Percentiles rank a stretch among this genome's conserved stretches.
Evolutionary conservation across 2,888 invertebrate species (phyloP).

Genomic region (Papilio demoleus): DNA sequence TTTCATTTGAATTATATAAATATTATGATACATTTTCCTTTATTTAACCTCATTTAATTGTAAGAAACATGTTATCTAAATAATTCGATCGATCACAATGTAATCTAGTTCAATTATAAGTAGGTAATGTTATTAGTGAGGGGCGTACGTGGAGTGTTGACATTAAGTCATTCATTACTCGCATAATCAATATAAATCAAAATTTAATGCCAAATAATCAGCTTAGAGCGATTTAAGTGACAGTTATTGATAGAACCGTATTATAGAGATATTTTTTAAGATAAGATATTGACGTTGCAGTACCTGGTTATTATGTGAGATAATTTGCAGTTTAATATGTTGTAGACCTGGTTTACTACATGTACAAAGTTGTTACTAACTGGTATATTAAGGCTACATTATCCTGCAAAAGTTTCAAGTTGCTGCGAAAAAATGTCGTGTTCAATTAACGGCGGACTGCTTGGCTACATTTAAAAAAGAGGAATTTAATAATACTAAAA

Average conservation of each 20-base stretch:
- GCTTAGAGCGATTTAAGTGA: constrained; percentile 60
- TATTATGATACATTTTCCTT: no score
- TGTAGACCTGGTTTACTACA: neutral
- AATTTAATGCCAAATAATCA: constrained; percentile 64
- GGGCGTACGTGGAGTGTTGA: constrained; percentile 44
- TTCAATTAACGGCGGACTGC: no score
- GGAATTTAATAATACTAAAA: no score
- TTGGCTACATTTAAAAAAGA: no score
- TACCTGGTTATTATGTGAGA: neutral
- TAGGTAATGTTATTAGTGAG: constrained; percentile 44
- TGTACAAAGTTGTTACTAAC: no score
- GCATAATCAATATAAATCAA: constrained; percentile 64
- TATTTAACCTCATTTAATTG: constrained; percentile 10
- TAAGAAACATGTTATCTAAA: neutral
- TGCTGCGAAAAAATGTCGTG: no score
- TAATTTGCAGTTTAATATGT: neutral
- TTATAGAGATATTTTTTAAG: constrained; percentile 44
- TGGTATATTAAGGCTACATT: no score
- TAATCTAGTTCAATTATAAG: constrained; percentile 51
- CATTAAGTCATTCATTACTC: constrained; percentile 56
- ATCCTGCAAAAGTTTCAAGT: no score
- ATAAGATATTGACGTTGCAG: constrained; percentile 12
- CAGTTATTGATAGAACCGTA: constrained; percentile 60
- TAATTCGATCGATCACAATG: constrained; percentile 51
- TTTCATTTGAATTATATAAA: no score